Conservation (phyloP, 2,113 vertebrate species). For the Microtus montanus region DNA sequence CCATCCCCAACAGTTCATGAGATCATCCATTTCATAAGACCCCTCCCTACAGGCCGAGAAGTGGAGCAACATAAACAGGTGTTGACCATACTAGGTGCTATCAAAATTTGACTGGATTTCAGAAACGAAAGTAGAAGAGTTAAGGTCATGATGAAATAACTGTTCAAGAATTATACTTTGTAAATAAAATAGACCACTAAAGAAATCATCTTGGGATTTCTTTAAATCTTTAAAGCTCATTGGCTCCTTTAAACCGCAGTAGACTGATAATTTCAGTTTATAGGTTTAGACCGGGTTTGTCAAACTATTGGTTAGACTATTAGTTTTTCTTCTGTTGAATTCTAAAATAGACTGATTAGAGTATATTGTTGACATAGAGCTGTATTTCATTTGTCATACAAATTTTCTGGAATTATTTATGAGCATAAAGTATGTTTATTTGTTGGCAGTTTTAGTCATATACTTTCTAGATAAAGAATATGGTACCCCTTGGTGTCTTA, state of each 20-base stretch:
- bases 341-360: background rate
- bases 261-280: slow-evolving; percentile 11
- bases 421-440: background rate
- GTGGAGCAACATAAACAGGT: background rate
- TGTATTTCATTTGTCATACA: background rate
- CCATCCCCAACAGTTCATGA: too few relatives aligned
- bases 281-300: background rate
- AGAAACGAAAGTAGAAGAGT: background rate
- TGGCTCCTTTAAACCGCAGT: background rate
- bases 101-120: background rate
- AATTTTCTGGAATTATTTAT: background rate
- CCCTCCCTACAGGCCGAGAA: background rate
- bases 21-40: too few relatives aligned
- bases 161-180: background rate
- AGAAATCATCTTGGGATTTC: slow-evolving; percentile 19
- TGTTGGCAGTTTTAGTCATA: background rate
- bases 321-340: background rate
- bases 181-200: slow-evolving; percentile 19
- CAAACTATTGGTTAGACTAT: background rate
- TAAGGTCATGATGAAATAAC: background rate
- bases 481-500: background rate
- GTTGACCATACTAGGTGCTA: background rate
- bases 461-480: background rate
- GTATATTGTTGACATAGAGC: background rate
- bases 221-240: background rate